Evolutionary conservation across 2,797 vertebrate genomes (phyloP), one percentile per base, ranked within the genome.

Genomic region (Hephaestus fuliginosus): DNA sequence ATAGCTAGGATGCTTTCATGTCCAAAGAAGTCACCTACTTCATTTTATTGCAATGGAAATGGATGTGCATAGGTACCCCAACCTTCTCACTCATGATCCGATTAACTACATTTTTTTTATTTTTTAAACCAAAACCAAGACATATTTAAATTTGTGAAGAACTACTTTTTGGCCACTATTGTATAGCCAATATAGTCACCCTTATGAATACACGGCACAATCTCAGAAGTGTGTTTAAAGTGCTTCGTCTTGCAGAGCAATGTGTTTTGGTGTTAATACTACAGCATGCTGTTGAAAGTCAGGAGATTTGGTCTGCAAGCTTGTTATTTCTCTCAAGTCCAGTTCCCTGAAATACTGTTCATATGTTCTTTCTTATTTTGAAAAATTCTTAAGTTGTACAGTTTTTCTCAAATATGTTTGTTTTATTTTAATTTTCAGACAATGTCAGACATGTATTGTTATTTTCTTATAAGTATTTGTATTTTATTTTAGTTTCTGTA

Each of bases 401-500:
- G 93, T 92, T 95, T 93, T 92, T 92, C 89, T 92, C 86, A 84
- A 91, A 91, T 87, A 87, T 87, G 95, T 96, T 97, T 96, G 95
- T 95, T 96, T 96, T 91, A 91, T 94, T 95, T 95, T 93, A 87
- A 84, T 93, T 90, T 93, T 92, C 89, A 89, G 94, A 97, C 83
- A 91, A 90, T 96, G 96, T 97, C 96, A 96, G 91, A 94, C 96
- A 91, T 93, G 95, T 97, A 96, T 96, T 96, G 92, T 96, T 96
- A 95, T 97, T 94, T 94, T 94, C 86, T 89, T 94, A 91, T 91
- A 92, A 89, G 76, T 95, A 89, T 95, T 93, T 97, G 95, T 96
- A 96, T 96, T 96, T 96, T 96, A 96, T 96, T 97, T 96, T 92
- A 89, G 91, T 96, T 96, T 94, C 89, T 97, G 96, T 97, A 96